Evolutionary conservation across 2,113 vertebrate species (phyloP).

Genomic region (Barnardius zonarius): DNA sequence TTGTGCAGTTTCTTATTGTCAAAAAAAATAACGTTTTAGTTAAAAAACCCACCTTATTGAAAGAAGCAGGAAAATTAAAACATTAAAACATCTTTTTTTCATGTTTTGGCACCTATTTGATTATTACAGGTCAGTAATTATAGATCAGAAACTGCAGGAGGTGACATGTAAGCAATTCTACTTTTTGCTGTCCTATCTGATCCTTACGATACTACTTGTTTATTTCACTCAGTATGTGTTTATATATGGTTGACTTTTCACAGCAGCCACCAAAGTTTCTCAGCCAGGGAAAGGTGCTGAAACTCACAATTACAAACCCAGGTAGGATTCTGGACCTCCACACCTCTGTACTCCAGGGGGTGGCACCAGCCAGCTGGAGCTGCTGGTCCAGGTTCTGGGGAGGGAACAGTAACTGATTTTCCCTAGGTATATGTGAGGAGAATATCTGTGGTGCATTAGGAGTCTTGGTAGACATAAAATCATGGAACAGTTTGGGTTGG

Average conservation of each 20-base stretch:
- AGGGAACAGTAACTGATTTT: neutral
- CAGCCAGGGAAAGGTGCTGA: neutral
- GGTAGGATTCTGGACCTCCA: neutral
- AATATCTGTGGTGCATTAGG: neutral
- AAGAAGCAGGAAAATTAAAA: neutral
- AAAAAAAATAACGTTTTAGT: neutral
- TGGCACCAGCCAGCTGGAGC: neutral
- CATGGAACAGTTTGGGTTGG: neutral
- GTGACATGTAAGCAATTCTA: neutral
- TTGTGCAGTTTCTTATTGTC: neutral
- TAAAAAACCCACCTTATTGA: rapidly evolving
- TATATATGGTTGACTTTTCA: neutral
- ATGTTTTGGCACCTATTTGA: neutral
- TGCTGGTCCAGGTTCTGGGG: neutral
- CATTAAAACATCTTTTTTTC: neutral
- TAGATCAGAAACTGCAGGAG: neutral
- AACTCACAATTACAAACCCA: neutral
- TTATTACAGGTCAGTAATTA: neutral
- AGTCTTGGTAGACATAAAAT: neutral
- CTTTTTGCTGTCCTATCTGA: neutral
- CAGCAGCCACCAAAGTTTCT: neutral
- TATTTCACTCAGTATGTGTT: neutral
- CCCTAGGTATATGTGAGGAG: neutral
- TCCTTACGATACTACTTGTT: neutral
- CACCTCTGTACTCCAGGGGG: neutral